Conservation (phyloP, 2,888 invertebrate genomes). For the Gymnocheta viridis region DNA sequence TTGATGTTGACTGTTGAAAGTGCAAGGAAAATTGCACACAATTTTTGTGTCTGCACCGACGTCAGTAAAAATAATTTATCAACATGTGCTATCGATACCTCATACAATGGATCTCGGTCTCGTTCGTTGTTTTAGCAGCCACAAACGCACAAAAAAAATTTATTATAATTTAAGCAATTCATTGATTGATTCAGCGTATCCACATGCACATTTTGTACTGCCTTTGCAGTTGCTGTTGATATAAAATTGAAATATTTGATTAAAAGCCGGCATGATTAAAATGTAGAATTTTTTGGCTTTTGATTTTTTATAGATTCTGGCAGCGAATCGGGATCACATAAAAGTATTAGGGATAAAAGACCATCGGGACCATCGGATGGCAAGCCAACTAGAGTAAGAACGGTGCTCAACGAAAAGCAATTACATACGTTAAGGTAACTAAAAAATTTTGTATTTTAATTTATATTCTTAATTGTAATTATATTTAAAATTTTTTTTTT, state of each 20-base stretch:
- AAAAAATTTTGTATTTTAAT: background rate
- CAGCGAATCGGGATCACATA: constrained; percentile 94
- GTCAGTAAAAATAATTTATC: constrained; percentile 63
- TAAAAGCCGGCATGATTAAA: constrained; percentile 68
- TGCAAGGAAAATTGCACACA: constrained; percentile 29
- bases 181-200: constrained; percentile 50
- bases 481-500: background rate
- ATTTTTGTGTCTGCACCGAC: constrained; percentile 19
- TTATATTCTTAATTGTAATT: too few species aligned
- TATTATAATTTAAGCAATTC: constrained; percentile 56
- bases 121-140: background rate
- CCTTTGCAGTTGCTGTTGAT: constrained; percentile 4
- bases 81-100: constrained; percentile 52
- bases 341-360: constrained; percentile 86
- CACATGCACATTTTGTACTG: background rate
- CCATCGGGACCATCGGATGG: constrained; percentile 86
- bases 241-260: constrained; percentile 57
- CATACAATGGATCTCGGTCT: constrained; percentile 7
- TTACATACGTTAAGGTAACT: constrained; percentile 94
- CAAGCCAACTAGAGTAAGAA: constrained; percentile 98
- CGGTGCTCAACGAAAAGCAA: constrained; percentile 99
- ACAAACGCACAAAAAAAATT: constrained; percentile 30
- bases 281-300: constrained; percentile 68
- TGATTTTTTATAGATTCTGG: constrained; percentile 89
- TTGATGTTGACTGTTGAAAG: constrained; percentile 57